phyloP scores from a whole-genome alignment of 2,797 vertebrate genomes.

The Trachurus trachurus region DNA sequence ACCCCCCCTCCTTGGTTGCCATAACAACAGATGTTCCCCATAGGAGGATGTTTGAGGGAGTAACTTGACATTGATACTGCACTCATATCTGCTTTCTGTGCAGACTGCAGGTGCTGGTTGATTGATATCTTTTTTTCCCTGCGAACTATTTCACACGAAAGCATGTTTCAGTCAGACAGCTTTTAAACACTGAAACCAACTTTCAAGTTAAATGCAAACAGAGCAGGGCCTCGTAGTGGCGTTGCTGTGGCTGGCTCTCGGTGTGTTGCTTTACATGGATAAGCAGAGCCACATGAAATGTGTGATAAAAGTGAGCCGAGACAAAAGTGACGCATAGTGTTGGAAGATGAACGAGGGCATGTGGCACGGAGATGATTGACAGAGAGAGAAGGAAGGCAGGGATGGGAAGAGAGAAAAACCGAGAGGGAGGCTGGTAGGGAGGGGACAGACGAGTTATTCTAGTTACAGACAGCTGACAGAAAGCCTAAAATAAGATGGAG shows the following conservation, averaged over 20 bases:
- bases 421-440: constrained; percentile 43
- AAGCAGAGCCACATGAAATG: constrained; percentile 33
- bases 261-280: constrained; percentile 15
- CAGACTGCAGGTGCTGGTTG: not conserved
- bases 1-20: constrained; percentile 34
- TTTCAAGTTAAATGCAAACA: constrained; percentile 40
- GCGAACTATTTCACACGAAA: not conserved
- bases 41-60: constrained; percentile 16
- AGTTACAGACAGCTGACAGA: constrained; percentile 84
- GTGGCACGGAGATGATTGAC: constrained; percentile 55
- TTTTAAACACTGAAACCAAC: not conserved
- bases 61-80: not conserved
- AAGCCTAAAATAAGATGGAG: constrained; percentile 81
- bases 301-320: constrained; percentile 23
- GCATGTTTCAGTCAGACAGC: not conserved
- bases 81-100: not conserved
- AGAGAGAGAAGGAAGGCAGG: constrained; percentile 27
- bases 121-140: not conserved
- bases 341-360: constrained; percentile 45
- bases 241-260: constrained; percentile 6
- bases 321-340: not conserved
- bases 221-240: not conserved
- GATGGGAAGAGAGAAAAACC: constrained; percentile 57
- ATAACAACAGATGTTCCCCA: constrained; percentile 25
- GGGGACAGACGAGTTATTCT: constrained; percentile 83